Evolutionary conservation across 2,113 vertebrate species (phyloP).

Genomic region (Parus major): DNA sequence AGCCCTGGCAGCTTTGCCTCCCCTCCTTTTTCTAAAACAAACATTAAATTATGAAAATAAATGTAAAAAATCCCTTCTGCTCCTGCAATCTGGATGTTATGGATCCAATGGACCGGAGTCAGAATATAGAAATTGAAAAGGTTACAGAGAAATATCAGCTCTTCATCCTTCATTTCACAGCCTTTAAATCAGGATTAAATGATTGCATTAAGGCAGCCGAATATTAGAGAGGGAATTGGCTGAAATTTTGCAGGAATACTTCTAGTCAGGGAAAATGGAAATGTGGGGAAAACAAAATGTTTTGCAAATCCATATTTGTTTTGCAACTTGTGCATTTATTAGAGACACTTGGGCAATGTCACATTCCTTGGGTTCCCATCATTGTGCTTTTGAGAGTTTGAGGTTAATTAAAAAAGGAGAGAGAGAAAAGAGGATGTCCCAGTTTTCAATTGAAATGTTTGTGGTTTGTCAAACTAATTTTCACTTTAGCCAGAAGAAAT

Average conservation of each 20-base stretch:
- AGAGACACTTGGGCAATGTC: conserved; percentile 10
- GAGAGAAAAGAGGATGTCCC: neutral
- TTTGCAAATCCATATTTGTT: conserved; percentile 31
- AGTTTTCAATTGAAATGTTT: neutral
- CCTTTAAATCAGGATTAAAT: conserved; percentile 41
- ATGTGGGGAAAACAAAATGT: conserved; percentile 1
- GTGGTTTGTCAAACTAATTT: conserved; percentile 5
- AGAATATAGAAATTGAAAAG: conserved; percentile 51
- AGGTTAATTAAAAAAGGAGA: neutral
- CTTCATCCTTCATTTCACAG: conserved; percentile 54
- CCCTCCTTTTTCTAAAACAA: conserved; percentile 64
- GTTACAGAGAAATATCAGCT: conserved; percentile 43
- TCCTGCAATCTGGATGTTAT: conserved; percentile 41
- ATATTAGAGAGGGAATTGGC: conserved; percentile 30
- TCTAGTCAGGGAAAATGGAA: conserved; percentile 6
- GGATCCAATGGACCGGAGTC: conserved; percentile 32
- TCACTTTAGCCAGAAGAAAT: neutral
- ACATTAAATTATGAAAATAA: conserved; percentile 69
- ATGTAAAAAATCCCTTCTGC: conserved; percentile 55
- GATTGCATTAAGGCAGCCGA: neutral
- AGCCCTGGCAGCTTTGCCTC: conserved; percentile 59
- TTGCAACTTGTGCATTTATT: conserved; percentile 27
- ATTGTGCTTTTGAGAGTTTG: conserved; percentile 14
- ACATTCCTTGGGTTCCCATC: neutral
- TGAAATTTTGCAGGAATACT: conserved; percentile 23